Evolutionary conservation across 2,113 vertebrate species (phyloP), one percentile per base, ranked within the genome.

Genomic region (Toxotes jaculatrix): DNA sequence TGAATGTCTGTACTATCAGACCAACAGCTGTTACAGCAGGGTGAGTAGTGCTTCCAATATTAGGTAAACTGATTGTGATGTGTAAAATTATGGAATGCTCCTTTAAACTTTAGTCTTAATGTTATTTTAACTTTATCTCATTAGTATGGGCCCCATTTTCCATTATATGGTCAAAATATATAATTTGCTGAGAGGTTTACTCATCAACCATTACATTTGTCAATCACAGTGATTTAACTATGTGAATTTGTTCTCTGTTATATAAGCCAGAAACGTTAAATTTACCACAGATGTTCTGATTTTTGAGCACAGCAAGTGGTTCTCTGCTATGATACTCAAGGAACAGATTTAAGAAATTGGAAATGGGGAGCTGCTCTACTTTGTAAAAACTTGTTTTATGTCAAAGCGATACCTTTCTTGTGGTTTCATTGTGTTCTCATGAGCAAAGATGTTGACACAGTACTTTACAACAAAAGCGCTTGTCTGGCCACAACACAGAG

Each of bases 261-360:
- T 69, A 78, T 74, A 84, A 53, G 73, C 64, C 68, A 79, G 36
- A 84, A 70, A 55, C 36, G 47, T 89, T 82, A 40, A 67, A 86
- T 89, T 79, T 53, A 56, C 63, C 79, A 74, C 89, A 91, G 91
- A 90, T 91, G 91, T 83, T 81, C 23, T 62, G 74, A 72, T 88
- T 85, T 71, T 76, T 59, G 53, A 68, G 60, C 57, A 69, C 74
- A 74, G 83, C 89, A 92, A 91, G 82, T 91, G 87, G 68, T 73
- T 62, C 70, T 57, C 65, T 79, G 84, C 74, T 75, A 27, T 75
- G 67, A 77, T 27, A 66, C 74, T 80, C 77, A 74, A 73, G 61
- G 72, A 56, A 62, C n/a, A n/a, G n/a, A n/a, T n/a, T n/a, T n/a
- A n/a, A n/a, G n/a, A n/a, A n/a, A n/a, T n/a, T n/a, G n/a, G n/a